Evolutionary conservation across 2,888 invertebrate genomes (phyloP), one percentile per base, ranked within the genome.

Genomic region (Drosophila austrosaltans): DNA sequence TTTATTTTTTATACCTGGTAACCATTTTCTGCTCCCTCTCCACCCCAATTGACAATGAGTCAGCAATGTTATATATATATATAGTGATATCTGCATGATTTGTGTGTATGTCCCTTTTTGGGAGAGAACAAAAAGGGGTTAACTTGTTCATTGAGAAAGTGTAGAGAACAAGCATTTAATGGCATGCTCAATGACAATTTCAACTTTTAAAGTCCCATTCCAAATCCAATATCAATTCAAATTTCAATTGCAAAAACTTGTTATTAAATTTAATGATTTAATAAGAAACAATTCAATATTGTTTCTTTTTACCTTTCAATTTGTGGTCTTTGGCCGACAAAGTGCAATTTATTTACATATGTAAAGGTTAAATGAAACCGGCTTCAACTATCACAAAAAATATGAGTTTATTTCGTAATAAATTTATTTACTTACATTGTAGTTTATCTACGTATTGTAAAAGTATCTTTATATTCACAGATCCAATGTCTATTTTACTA

Each of bases 231-330:
- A 20, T 22, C 6, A 39, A 57, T 36, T 32, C 1, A 1, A 6
- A 32, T 5, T 22, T 57, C 60, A 62, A 66, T 69, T 64, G 54
- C 54, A 30, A 44, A 65, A 69, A 68, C 69, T 60, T 73, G 70
- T 69, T 63, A 82, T 87, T 85, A 78, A 72, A 48, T 73, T 82
- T 82, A 87, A 87, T 83, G 78, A 87, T 80, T 88, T 87, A 89
- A 89, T 87, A 25, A 48, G 22, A 48, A 25, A 74, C 80, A 77
- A 82, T 82, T n/a, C 12, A 10, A 28, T 58, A 56, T 63, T 58
- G 42, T 63, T 30, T 30, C 30, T 12, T 39, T 53, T 54, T 60
- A 66, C 71, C 66, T 72, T 72, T 48, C 72, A 72, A 72, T 72
- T 72, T 73, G 28, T 61, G 40, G 67, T 58, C 56, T 25, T 60